Conservation (phyloP, 2,113 vertebrate species). For the Hassar affinis region DNA sequence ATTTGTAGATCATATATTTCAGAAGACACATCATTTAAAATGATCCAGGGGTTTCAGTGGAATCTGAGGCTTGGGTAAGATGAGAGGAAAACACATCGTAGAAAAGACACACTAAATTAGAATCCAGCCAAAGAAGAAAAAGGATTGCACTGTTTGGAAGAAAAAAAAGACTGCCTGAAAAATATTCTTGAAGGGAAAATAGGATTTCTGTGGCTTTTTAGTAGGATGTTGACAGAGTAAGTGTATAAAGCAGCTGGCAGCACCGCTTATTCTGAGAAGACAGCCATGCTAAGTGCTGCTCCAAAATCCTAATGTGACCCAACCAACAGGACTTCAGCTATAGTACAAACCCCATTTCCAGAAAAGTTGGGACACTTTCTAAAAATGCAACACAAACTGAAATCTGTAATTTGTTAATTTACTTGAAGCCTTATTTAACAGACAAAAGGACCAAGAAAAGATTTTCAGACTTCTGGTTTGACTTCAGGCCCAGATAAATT, state of each 20-base stretch:
- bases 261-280: slow-evolving; percentile 1
- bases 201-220: slow-evolving; percentile 13
- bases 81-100: slow-evolving; percentile 1
- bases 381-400: no score
- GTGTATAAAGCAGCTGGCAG: slow-evolving; percentile 29
- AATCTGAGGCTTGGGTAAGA: slow-evolving; percentile 1
- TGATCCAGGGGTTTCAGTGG: background rate
- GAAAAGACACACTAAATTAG: background rate
- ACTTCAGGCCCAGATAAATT: no score
- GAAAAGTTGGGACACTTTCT: no score
- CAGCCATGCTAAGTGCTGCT: background rate
- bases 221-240: slow-evolving; percentile 17
- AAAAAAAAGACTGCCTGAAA: background rate
- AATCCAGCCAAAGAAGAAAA: slow-evolving; percentile 13
- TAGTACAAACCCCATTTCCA: background rate
- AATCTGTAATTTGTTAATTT: no score
- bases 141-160: slow-evolving; percentile 3
- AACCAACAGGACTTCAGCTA: background rate
- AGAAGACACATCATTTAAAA: background rate
- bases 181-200: background rate
- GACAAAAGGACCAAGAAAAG: no score
- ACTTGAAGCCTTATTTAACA: no score
- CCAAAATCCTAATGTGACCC: background rate
- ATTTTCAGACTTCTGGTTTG: no score
- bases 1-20: background rate